Percentiles rank a stretch among this genome's conserved stretches.
These are phyloP conservation scores for Rhineura floridana DNA, from an alignment of 2,113 vertebrate genomes.

Conservation along the genomic window DNA sequence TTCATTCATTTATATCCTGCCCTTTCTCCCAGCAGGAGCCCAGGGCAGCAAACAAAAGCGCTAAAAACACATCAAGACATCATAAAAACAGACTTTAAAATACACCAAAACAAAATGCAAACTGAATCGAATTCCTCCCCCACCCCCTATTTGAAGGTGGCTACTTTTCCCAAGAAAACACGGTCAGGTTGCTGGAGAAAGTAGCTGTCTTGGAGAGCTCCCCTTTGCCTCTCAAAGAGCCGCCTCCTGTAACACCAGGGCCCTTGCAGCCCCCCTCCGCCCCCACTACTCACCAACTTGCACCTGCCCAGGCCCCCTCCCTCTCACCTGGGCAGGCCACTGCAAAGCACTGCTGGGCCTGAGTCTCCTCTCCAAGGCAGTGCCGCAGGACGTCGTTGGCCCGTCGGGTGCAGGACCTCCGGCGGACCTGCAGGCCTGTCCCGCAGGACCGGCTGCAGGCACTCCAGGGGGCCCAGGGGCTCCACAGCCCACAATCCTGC, in stretches of 20 bases:
- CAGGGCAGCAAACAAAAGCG: no score
- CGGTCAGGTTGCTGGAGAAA: no score
- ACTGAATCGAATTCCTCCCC: no score
- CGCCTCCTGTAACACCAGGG: background rate
- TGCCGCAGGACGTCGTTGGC: constrained; percentile 59
- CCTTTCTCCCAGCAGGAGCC: no score
- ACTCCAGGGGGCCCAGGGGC: constrained; percentile 83
- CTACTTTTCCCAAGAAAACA: no score
- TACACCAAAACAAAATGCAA: no score
- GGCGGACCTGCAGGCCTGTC: constrained; percentile 72
- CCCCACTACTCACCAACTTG: no score
- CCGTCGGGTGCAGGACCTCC: constrained; percentile 69
- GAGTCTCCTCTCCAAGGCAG: constrained; percentile 75
- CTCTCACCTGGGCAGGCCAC: constrained; percentile 80
- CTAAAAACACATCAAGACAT: no score
- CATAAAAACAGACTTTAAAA: no score
- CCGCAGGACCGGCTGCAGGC: constrained; percentile 83
- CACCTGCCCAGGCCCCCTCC: rapidly evolving
- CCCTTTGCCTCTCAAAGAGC: background rate
- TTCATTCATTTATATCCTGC: no score
- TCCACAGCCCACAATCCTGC: constrained; percentile 80
- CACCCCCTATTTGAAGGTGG: no score
- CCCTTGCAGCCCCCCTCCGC: background rate
- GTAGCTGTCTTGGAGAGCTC: rapidly evolving
- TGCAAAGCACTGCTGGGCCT: constrained; percentile 82